Base-by-base conservation (phyloP, 2,888 invertebrate genomes). In the Carabus problematicus region DNA sequence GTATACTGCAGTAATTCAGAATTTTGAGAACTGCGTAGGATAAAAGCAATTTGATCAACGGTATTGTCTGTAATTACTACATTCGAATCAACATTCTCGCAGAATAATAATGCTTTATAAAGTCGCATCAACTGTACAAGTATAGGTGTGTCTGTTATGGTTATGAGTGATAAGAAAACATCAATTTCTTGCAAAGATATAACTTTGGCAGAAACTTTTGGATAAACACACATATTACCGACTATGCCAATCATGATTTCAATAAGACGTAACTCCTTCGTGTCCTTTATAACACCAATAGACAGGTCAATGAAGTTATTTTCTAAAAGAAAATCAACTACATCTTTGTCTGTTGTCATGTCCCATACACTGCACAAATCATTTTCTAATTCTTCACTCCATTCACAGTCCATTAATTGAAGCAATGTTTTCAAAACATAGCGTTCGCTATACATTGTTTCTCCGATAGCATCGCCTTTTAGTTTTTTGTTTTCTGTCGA, bases 201-300 rank as follows among this genome's bases (percentile, higher is more conserved):
- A 11, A 91, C 81, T 19, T 82, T 82, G 62, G 84, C 80, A 14
- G 90, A 85, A 1, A 88, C 86, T 71, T 86, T 84, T 69, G 85
- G 83, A 70, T 89, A 86, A 75, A 91, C 90, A 71, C 91, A 90
- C 87, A 95, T 89, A 80, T 96, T 96, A 0, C 91, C 93, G 70
- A 94, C 84, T 64, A 94, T 92, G 6, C 95, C 95, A 12, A 95
- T 83, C 43, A 93, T 83, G 73, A 95, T 92, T 84, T 96, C 96
- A 59, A 87, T 86, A 42, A 92, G 82, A 73, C 94, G 85, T 8
- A 86, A 85, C 45, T 88, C 86, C 59, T 86, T 84, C 0, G 89
- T 86, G 59, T 86, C 84, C 4, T 88, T 85, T 11, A 81, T 80
- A 55, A 84, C 83, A 58, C 90, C 77, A 0, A 85, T 85, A 69